A percentile compares a stretch with the other conserved stretches of the same genome.
Evolutionary conservation across 2,797 vertebrate species (phyloP).

Genomic region (Pelochelys cantorii): DNA sequence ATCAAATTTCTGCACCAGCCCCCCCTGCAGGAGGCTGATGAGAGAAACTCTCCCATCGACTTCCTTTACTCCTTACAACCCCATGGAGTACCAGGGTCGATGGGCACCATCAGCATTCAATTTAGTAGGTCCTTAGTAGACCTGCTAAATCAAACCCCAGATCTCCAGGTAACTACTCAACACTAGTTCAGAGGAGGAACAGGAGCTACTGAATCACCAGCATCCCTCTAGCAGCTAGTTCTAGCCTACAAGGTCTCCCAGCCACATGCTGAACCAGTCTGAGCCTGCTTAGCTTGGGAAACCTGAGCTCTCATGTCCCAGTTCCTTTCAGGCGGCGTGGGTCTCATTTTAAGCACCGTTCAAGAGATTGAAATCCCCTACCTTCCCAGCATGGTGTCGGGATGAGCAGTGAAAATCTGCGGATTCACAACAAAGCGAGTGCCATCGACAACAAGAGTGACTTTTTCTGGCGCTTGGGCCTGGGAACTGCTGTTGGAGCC

Average conservation of each 20-base stretch:
- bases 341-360: not conserved
- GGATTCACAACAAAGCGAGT: slow-evolving; percentile 86
- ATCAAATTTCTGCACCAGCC: too few relatives aligned
- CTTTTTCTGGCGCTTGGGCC: slow-evolving; percentile 78
- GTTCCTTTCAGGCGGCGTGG: not conserved
- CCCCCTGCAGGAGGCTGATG: not conserved
- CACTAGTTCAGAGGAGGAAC: not conserved
- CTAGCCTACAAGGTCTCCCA: not conserved
- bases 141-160: too few relatives aligned
- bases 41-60: too few relatives aligned
- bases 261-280: not conserved
- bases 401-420: slow-evolving; percentile 85
- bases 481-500: slow-evolving; percentile 64
- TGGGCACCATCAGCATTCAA: too few relatives aligned
- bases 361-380: slow-evolving; percentile 11
- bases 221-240: not conserved
- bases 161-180: not conserved
- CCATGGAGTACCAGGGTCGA: too few relatives aligned
- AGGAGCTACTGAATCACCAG: not conserved
- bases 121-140: too few relatives aligned
- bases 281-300: fast-evolving
- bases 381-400: slow-evolving; percentile 88
- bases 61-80: too few relatives aligned
- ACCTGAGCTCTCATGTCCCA: not conserved
- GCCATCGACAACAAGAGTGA: slow-evolving; percentile 85